Evolutionary conservation across 2,113 vertebrate genomes (phyloP).

Genomic region (Tupaia tana): DNA sequence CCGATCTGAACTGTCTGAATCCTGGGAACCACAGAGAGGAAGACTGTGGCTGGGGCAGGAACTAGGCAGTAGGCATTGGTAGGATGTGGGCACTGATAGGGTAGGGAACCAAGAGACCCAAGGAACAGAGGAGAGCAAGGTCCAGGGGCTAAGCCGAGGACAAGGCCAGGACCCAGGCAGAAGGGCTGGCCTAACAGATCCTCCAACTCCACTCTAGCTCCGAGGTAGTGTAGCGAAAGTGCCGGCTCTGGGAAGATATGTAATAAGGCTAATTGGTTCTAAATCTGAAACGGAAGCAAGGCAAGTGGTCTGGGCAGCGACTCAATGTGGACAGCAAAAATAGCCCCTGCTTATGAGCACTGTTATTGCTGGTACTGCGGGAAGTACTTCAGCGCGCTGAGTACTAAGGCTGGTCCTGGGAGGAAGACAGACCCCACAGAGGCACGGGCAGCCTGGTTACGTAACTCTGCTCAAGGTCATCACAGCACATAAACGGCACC

Average conservation of each 20-base stretch:
- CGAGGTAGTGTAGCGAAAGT: background rate
- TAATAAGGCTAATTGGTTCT: background rate
- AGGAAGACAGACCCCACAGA: background rate
- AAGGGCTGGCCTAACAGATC: background rate
- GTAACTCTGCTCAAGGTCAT: background rate
- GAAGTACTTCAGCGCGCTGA: background rate
- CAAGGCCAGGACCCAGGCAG: background rate
- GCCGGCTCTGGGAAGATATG: fast-evolving
- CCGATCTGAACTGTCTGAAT: background rate
- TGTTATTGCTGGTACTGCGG: background rate
- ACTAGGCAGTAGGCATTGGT: background rate
- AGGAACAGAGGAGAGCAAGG: background rate
- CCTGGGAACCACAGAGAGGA: background rate
- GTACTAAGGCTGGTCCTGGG: background rate
- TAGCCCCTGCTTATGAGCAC: background rate
- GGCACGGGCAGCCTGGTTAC: background rate
- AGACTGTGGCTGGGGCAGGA: background rate
- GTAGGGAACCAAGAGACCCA: background rate
- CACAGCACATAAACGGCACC: background rate
- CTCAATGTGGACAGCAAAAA: background rate
- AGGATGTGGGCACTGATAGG: background rate
- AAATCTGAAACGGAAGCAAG: background rate
- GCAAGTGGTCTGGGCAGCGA: background rate
- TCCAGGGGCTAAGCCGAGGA: background rate
- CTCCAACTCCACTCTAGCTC: no score